Conservation (phyloP, 2,113 vertebrate species). For the Isichthys henryi region DNA sequence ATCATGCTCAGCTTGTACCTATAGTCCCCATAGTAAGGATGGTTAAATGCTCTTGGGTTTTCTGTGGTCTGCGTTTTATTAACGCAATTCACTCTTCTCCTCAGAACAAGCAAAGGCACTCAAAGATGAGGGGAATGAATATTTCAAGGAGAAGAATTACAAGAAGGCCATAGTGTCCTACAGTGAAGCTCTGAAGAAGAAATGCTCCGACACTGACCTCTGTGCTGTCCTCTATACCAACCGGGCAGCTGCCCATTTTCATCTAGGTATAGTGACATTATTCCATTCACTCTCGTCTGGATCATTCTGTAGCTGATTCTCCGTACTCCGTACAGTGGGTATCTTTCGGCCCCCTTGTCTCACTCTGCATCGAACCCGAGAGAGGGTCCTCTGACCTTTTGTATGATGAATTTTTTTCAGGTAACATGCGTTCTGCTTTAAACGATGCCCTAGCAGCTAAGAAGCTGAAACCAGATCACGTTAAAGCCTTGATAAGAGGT, state of each 20-base stretch:
- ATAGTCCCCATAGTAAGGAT: background rate
- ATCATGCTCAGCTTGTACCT: background rate
- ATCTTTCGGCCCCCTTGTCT: background rate
- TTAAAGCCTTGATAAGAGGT: constrained; percentile 90
- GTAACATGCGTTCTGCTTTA: constrained; percentile 85
- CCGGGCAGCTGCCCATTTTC: constrained; percentile 80
- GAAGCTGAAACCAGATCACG: constrained; percentile 78
- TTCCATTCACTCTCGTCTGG: background rate
- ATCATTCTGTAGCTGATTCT: background rate
- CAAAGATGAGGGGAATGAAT: constrained; percentile 84
- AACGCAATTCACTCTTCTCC: background rate
- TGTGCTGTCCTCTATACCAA: constrained; percentile 73
- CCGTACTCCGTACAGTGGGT: background rate
- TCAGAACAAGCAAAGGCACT: constrained; percentile 75
- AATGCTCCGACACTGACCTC: constrained; percentile 63
- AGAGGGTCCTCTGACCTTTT: background rate
- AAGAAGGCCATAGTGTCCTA: constrained; percentile 70
- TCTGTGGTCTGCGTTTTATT: background rate
- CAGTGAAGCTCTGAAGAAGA: constrained; percentile 72
- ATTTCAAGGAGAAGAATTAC: constrained; percentile 86
- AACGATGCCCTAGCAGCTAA: constrained; percentile 74
- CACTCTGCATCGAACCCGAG: background rate
- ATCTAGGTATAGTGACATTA: constrained; percentile 60
- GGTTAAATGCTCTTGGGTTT: background rate
- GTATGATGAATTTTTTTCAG: constrained; percentile 46